Conservation (phyloP, 2,888 invertebrate genomes). For the Tinea semifulvella region DNA sequence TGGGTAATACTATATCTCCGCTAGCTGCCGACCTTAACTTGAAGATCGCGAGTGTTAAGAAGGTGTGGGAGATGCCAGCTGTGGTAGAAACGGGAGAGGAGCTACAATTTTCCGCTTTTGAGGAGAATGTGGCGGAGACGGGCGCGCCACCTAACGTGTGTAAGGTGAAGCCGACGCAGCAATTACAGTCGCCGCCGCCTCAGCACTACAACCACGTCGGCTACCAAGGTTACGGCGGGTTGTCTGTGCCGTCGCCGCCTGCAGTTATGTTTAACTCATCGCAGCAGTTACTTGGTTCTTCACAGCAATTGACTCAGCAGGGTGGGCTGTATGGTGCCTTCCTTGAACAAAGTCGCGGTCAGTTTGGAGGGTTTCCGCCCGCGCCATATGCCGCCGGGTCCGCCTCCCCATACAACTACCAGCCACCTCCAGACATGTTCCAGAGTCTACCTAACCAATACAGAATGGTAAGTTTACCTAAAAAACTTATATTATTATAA, state of each 20-base stretch:
- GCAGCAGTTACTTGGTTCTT: slow-evolving; percentile 62
- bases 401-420: slow-evolving; percentile 78
- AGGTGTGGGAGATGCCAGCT: slow-evolving; percentile 85
- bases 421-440: slow-evolving; percentile 71
- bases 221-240: slow-evolving; percentile 81
- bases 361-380: slow-evolving; percentile 82
- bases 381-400: slow-evolving; percentile 73
- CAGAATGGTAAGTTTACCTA: slow-evolving; percentile 48
- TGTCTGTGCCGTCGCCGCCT: slow-evolving; percentile 88
- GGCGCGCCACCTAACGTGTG: slow-evolving; percentile 76
- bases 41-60: slow-evolving; percentile 94
- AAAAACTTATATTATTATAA: background rate
- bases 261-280: slow-evolving; percentile 84
- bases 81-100: slow-evolving; percentile 69
- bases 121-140: slow-evolving; percentile 51
- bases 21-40: slow-evolving; percentile 91
- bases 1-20: slow-evolving; percentile 77
- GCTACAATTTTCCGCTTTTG: slow-evolving; percentile 52
- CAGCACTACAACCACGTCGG: slow-evolving; percentile 74
- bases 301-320: slow-evolving; percentile 72
- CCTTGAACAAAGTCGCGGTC: slow-evolving; percentile 78
- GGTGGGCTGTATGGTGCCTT: slow-evolving; percentile 86
- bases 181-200: slow-evolving; percentile 75
- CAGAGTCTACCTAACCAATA: slow-evolving; percentile 58
- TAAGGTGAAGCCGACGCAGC: slow-evolving; percentile 87